A percentile compares a stretch with the other conserved stretches of the same genome.
Evolutionary conservation across 2,888 invertebrate genomes (phyloP).

Genomic region (Acronicta psi): DNA sequence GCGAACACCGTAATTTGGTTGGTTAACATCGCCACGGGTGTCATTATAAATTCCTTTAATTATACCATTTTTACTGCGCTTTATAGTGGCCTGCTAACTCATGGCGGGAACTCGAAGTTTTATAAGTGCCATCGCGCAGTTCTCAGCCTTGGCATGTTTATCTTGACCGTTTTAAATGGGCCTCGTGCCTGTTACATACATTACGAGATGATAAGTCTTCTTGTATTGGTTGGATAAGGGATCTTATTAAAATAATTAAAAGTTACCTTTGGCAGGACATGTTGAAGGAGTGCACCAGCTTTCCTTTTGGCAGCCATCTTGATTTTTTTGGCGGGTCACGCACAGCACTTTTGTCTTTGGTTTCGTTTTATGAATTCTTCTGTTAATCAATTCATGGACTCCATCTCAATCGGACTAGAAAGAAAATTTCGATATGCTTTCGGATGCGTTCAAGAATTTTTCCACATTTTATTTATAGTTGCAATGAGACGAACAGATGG

Average conservation of each 20-base stretch:
- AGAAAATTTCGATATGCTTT: conserved; percentile 42
- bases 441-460: conserved; percentile 30
- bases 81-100: conserved; percentile 68
- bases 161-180: conserved; percentile 57
- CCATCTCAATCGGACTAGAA: conserved; percentile 68
- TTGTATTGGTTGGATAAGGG: conserved; percentile 23
- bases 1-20: conserved; percentile 64
- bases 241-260: conserved; percentile 60
- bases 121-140: conserved; percentile 72
- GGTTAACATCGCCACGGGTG: conserved; percentile 66
- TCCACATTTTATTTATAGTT: conserved; percentile 6
- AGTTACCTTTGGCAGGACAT: conserved; percentile 89
- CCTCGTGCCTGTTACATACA: conserved; percentile 38
- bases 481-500: conserved; percentile 19
- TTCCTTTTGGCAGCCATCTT: conserved; percentile 93
- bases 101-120: conserved; percentile 70
- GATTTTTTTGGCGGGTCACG: conserved; percentile 68
- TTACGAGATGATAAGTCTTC: conserved; percentile 26
- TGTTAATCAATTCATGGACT: conserved; percentile 71
- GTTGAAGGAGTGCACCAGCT: conserved; percentile 93
- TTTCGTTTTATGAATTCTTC: conserved; percentile 63
- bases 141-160: conserved; percentile 76
- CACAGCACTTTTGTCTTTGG: conserved; percentile 83
- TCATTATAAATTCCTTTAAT: conserved; percentile 85
- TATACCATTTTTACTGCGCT: conserved; percentile 82